Base-by-base conservation (phyloP, 35 echinoderm and acorn worm genomes). In the Ophioderma brevispina region DNA sequence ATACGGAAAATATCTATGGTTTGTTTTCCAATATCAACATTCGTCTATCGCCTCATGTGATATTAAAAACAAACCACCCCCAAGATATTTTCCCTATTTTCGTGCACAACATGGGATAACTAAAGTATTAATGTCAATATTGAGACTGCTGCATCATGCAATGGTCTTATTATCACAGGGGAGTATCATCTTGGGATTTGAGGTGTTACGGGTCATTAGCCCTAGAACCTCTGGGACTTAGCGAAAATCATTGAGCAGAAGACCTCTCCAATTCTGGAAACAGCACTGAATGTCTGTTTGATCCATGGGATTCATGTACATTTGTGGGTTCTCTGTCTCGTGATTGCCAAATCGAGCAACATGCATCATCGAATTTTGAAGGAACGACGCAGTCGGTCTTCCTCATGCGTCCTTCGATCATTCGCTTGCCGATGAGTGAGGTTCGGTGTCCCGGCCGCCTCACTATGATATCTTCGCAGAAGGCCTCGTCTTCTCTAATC, bases 221-320 rank as follows among this genome's bases (percentile, higher is more conserved):
- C 92, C 31, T 59, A 82, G 33, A 96, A 64, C 13, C 39, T 84
- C 82, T 88, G 18, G 89, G 80, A 31, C 52, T 46, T 46, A 92
- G 56, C 31, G 41, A 8, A 46, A 46, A 46, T 76, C 84, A 36
- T 92, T 84, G 46, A 84, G n/a, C 43, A 37, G 0, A 21, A 38
- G 37, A 40, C 39, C 79, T 49, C 37, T 95, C 93, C 14, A 37
- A 23, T 25, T 96, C 90, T 31, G 37, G 46, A 42, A 89, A 37
- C 39, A 86, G 78, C 55, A 92, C 56, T 43, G 90, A 89, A 75
- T 96, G 94, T 70, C 94, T 89, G 28, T 70, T 70, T 21, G 94
- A 49, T 96, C 94, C 64, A 96, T 89, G 32, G 94, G 90, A 86
- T 96, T 96, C 94, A 96, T 96, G 90, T 96, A 96, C 94, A 92